These are phyloP conservation scores for Catharus fuscescens DNA, from an alignment of 2,113 vertebrate genomes.

Conservation along the genomic window DNA sequence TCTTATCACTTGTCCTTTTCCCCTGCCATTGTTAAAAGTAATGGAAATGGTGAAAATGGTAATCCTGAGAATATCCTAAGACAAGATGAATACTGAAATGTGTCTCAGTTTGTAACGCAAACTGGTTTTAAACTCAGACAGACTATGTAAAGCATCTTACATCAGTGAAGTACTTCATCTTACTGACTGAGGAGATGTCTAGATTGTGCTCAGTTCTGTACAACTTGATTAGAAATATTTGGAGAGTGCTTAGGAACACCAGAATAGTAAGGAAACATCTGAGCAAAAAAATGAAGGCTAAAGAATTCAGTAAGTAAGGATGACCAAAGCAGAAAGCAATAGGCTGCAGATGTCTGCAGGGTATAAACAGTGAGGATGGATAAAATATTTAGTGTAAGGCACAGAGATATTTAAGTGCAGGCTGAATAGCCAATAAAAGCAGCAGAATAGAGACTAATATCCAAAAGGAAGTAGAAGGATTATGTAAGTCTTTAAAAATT, in stretches of 20 bases:
- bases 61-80: not conserved
- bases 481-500: conserved; percentile 33
- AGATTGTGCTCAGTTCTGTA: not conserved
- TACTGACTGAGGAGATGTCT: not conserved
- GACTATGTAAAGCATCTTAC: not conserved
- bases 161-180: not conserved
- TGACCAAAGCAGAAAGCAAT: not conserved
- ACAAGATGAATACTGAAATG: not conserved
- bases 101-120: not conserved
- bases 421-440: not conserved
- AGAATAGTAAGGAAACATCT: not conserved
- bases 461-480: not conserved
- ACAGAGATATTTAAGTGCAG: not conserved
- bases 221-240: not conserved
- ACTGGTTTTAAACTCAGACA: not conserved
- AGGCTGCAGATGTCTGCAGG: not conserved
- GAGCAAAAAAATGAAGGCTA: not conserved
- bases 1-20: not conserved
- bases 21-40: not conserved
- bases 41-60: not conserved
- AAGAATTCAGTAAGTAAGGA: not conserved
- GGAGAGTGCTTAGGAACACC: not conserved
- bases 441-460: not conserved
- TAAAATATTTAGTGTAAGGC: not conserved
- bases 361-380: not conserved